Percentiles rank a stretch among this genome's conserved stretches.
Conservation (phyloP, 2,888 invertebrate genomes). For the Hyles lineata region DNA sequence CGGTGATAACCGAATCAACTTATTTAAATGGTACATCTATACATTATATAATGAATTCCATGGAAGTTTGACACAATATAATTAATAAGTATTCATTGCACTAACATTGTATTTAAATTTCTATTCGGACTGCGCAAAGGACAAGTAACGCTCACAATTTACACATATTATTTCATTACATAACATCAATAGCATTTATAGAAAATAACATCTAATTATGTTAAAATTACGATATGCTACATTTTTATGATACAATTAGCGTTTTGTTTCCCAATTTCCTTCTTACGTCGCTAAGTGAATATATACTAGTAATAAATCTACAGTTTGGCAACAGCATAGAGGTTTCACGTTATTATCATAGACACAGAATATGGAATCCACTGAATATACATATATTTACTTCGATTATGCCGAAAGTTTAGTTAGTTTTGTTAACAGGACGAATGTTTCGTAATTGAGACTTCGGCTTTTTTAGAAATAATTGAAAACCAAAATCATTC, state of each 20-base stretch:
- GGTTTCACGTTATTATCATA: background rate
- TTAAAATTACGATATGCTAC: slow-evolving; percentile 68
- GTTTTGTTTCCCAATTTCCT: slow-evolving; percentile 80
- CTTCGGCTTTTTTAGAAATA: too few relatives aligned
- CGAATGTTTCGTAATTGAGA: too few relatives aligned
- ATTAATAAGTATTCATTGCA: background rate
- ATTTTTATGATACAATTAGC: slow-evolving; percentile 77
- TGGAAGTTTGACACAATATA: too few relatives aligned
- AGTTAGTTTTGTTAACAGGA: too few relatives aligned
- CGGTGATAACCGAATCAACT: too few relatives aligned
- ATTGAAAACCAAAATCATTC: too few relatives aligned
- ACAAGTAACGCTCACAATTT: background rate
- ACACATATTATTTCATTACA: background rate
- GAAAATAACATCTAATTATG: slow-evolving; percentile 21
- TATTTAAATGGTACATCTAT: too few relatives aligned
- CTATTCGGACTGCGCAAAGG: background rate
- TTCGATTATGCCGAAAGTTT: too few relatives aligned
- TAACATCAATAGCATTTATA: slow-evolving; percentile 14
- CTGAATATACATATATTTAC: too few relatives aligned
- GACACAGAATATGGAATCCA: too few relatives aligned
- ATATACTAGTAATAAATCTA: slow-evolving; percentile 20
- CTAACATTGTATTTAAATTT: background rate
- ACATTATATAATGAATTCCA: too few relatives aligned
- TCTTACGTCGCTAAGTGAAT: slow-evolving; percentile 42
- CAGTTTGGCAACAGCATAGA: slow-evolving; percentile 31